Percentiles rank a stretch among this genome's conserved stretches.
These are phyloP conservation scores for Lampris incognitus DNA, from an alignment of 2,113 vertebrate species.

Conservation along the genomic window DNA sequence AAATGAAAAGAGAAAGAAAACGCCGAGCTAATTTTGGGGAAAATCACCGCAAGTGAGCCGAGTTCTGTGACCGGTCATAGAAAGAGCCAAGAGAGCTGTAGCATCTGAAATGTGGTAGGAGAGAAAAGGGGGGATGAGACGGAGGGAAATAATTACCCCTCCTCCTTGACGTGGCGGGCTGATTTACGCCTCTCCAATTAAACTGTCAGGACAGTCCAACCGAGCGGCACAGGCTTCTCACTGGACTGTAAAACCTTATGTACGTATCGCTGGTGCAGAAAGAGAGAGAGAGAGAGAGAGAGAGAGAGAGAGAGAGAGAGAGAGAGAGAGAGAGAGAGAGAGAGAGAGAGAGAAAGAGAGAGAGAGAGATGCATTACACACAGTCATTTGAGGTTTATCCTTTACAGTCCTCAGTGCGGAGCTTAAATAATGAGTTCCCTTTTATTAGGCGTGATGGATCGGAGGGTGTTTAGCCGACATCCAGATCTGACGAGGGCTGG, in stretches of 20 bases:
- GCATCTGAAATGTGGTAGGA: constrained; percentile 14
- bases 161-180: constrained; percentile 61
- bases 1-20: constrained; percentile 2
- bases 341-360: constrained; percentile 32
- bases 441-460: constrained; percentile 37
- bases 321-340: constrained; percentile 35
- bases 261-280: constrained; percentile 14
- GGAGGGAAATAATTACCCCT: constrained; percentile 76
- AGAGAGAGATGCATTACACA: constrained; percentile 33
- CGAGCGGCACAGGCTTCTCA: constrained; percentile 40
- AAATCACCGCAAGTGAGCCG: constrained; percentile 13
- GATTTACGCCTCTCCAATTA: constrained; percentile 78
- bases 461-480: neutral
- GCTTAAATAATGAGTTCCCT: constrained; percentile 53
- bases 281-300: constrained; percentile 39
- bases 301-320: constrained; percentile 47
- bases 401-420: constrained; percentile 39
- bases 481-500: too few relatives aligned
- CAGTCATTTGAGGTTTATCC: constrained; percentile 30
- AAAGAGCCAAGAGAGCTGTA: neutral
- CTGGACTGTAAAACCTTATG: constrained; percentile 35
- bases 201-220: constrained; percentile 68
- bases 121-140: constrained; percentile 48
- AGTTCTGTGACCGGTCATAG: constrained; percentile 20
- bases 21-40: neutral